Evolutionary conservation across 2,113 vertebrate species (phyloP).

Genomic region (Paramormyrops kingsleyae): DNA sequence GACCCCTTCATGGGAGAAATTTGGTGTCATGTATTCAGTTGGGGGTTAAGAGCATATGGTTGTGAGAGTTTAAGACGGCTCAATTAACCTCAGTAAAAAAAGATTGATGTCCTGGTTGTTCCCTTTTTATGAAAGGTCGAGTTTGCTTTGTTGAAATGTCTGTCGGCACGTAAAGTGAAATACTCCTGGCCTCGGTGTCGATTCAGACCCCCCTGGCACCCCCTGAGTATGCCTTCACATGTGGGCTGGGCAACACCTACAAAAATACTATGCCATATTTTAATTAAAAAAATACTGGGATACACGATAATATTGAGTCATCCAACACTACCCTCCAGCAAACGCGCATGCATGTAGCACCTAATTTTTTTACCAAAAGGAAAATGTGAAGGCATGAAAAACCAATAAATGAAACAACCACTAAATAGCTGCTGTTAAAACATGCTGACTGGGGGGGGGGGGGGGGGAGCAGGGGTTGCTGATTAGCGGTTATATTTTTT

Average conservation of each 20-base stretch:
- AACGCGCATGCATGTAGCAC: not conserved
- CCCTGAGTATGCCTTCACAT: not conserved
- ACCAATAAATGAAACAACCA: not conserved
- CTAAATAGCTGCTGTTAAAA: not conserved
- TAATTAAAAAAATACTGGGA: not conserved
- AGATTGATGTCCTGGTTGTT: not conserved
- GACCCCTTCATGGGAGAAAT: not conserved
- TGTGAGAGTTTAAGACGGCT: not conserved
- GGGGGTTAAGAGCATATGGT: not conserved
- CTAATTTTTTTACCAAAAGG: not conserved
- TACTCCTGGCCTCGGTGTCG: not conserved
- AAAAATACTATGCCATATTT: not conserved
- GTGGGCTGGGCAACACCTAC: not conserved
- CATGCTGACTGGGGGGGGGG: not conserved
- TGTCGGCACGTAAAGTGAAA: not conserved
- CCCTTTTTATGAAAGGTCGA: not conserved
- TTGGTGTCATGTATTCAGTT: not conserved
- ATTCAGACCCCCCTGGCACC: not conserved
- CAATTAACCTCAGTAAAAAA: not conserved
- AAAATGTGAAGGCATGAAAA: not conserved
- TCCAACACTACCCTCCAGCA: not conserved
- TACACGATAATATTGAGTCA: not conserved
- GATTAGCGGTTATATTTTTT: not conserved
- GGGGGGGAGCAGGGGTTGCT: too few relatives aligned
- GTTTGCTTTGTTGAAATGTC: not conserved